Base-by-base conservation (phyloP, 2,113 vertebrate genomes). In the Otocyon megalotis region DNA sequence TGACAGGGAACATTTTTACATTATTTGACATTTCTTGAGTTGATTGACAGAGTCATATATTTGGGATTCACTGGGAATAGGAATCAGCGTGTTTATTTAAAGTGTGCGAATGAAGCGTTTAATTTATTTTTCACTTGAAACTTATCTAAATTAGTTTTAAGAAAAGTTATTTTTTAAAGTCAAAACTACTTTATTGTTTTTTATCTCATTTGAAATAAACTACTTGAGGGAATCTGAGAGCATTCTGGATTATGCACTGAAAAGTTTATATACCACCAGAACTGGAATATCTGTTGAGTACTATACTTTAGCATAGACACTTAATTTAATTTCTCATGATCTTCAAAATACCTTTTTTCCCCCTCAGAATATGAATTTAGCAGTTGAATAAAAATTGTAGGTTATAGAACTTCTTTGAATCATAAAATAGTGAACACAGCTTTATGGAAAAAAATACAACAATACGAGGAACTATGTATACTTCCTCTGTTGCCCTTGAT, bases 21-120 rank as follows among this genome's bases (percentile, higher is more conserved):
- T 96, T 96, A 91, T 92, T 87, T 96, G 87, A 95, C 37, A 92
- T 82, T 96, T 96, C 65, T 88, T 74, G 24, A 74, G n/a, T 97
- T 97, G 94, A 96, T 89, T n/a, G 92, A 97, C 83, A 96, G 86
- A 96, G 76, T 96, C 53, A 80, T 93, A 63, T 58, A 95, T 82
- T 97, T 96, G 86, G 72, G 54, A 93, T 88, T 97, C 87, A 83
- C 37, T 96, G 93, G 77, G 84, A 96, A 74, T 96, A 88, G 56
- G 60, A 97, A 82, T 96, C 81, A 91, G 77, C 79, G 11, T 91
- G 19, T 96, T 94, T 96, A 89, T 89, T 86, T 97, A 79, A 93
- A 96, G 43, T 93, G n/a, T 28, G 37, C 48, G 67, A 93, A 71
- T 96, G 72, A 97, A 93, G 37, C 24, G 30, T 96, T 96, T 96